Percentiles rank a stretch among this genome's conserved stretches.
Conservation (phyloP, 2,113 vertebrate species). For the Gila orcuttii region DNA sequence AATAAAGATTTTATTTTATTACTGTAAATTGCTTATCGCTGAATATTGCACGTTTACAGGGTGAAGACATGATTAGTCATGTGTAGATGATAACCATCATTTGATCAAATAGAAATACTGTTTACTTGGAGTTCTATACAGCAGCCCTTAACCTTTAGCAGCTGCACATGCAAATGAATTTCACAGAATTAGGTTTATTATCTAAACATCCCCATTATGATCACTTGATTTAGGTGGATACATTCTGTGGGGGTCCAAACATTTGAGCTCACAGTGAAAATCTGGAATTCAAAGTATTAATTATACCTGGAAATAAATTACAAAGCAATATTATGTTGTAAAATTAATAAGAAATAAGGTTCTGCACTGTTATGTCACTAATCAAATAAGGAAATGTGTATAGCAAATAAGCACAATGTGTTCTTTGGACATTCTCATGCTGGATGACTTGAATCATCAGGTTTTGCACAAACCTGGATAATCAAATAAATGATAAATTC, state of each 20-base stretch:
- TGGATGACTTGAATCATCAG: background rate
- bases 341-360: background rate
- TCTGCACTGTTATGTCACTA: background rate
- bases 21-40: background rate
- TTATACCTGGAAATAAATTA: background rate
- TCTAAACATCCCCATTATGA: background rate
- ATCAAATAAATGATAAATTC: background rate
- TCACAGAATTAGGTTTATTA: background rate
- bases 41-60: slow-evolving; percentile 1
- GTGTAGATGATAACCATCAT: background rate
- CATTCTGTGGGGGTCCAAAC: background rate
- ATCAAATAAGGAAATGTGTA: background rate
- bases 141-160: background rate
- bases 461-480: background rate
- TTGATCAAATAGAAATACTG: background rate
- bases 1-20: background rate
- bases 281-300: background rate
- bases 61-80: background rate
- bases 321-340: background rate
- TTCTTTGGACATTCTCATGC: background rate
- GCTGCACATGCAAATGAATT: background rate
- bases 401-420: background rate
- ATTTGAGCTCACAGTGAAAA: background rate
- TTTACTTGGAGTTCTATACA: background rate
- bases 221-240: background rate